Conservation (phyloP, 1,140 invertebrate genomes). For the Sitophilus oryzae region DNA sequence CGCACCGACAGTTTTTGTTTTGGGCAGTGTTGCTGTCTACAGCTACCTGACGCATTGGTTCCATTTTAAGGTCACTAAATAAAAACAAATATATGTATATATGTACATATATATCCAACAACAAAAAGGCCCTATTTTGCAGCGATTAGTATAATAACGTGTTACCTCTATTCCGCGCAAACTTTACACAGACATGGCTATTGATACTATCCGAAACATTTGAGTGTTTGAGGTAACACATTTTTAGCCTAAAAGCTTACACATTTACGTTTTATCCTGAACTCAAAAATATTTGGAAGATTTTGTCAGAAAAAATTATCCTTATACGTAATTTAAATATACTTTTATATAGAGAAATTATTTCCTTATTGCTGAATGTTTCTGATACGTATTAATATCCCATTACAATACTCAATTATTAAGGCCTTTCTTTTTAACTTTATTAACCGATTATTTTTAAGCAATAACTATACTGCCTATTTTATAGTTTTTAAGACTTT, state of each 20-base stretch:
- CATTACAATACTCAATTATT: conserved; percentile 1
- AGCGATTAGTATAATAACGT: background rate
- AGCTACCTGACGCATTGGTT: conserved; percentile 18
- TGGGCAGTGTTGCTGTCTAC: conserved; percentile 17
- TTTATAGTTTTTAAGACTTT: conserved; percentile 14
- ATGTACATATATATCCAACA: background rate
- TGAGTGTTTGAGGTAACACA: background rate
- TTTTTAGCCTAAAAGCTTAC: background rate
- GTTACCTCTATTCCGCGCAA: background rate
- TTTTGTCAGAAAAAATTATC: too few relatives aligned
- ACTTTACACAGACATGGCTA: background rate
- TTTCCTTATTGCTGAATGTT: conserved; percentile 10
- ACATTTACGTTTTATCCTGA: too few relatives aligned
- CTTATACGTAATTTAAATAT: conserved; percentile 7
- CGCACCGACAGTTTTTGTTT: conserved; percentile 17
- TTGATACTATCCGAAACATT: background rate
- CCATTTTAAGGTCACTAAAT: conserved; percentile 10
- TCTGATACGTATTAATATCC: background rate
- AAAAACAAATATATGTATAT: background rate
- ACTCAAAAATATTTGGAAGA: too few relatives aligned
- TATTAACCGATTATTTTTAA: background rate
- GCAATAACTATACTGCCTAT: conserved; percentile 3
- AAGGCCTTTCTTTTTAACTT: background rate
- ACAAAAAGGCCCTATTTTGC: background rate
- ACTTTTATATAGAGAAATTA: background rate